Conservation (phyloP, 1,140 invertebrate species). For the Drepana arcuata region DNA sequence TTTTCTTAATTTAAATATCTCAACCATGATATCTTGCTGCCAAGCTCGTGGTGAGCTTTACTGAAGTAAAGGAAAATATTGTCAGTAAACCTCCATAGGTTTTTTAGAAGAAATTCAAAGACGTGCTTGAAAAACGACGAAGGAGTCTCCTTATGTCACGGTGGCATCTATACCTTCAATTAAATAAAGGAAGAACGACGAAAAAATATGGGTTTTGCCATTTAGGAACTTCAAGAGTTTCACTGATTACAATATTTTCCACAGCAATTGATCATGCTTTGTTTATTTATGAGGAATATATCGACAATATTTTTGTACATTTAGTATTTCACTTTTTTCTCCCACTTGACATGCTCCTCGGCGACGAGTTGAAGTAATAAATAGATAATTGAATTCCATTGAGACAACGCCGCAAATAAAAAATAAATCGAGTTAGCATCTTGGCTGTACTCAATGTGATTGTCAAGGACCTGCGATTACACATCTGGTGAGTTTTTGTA, state of each 20-base stretch:
- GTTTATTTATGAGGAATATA: not conserved
- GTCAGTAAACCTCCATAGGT: too few species aligned
- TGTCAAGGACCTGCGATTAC: conserved; percentile 13
- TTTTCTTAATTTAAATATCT: too few species aligned
- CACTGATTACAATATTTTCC: not conserved
- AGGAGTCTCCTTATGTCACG: too few species aligned
- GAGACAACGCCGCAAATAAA: conserved; percentile 1
- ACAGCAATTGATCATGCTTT: not conserved
- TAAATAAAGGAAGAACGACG: too few species aligned
- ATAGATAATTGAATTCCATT: conserved; percentile 8
- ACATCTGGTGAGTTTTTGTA: conserved; percentile 6
- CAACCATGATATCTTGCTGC: too few species aligned
- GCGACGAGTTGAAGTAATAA: conserved; percentile 5
- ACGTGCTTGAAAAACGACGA: too few species aligned
- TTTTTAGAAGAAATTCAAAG: too few species aligned
- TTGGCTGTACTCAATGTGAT: conserved; percentile 8
- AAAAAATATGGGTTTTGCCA: not conserved
- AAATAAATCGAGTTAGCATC: conserved; percentile 8
- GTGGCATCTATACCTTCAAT: too few species aligned
- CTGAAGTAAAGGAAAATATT: too few species aligned
- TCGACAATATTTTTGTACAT: not conserved
- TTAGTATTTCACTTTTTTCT: not conserved
- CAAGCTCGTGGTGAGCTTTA: too few species aligned
- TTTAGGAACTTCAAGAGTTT: not conserved
- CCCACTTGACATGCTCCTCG: too few species aligned